Conservation (phyloP, 2,797 vertebrate species). For the Lepilemur septentrionalis region DNA sequence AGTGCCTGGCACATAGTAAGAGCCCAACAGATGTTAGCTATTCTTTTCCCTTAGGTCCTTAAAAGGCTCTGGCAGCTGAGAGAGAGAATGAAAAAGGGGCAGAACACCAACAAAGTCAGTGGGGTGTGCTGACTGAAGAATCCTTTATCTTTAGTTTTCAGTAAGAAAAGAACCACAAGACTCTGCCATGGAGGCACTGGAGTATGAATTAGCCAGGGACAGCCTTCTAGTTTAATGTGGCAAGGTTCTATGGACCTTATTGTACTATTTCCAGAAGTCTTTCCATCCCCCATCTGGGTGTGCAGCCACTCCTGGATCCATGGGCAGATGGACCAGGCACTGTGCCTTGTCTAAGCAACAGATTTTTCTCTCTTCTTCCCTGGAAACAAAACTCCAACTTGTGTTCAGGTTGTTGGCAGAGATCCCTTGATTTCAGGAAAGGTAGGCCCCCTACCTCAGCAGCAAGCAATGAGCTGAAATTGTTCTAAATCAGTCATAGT, state of each 20-base stretch:
- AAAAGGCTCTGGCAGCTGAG: background rate
- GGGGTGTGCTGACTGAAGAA: background rate
- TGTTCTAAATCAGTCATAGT: background rate
- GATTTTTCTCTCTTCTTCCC: background rate
- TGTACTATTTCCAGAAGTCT: background rate
- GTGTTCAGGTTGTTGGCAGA: background rate
- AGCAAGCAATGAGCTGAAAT: background rate
- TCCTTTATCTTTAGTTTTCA: background rate
- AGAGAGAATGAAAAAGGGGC: background rate
- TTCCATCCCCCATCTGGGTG: no score
- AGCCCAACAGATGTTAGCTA: background rate
- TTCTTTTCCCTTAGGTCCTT: background rate
- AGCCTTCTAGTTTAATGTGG: background rate
- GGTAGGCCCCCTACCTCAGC: background rate
- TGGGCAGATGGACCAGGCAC: background rate
- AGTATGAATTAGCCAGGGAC: background rate
- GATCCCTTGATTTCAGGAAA: constrained; percentile 20
- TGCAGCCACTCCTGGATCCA: background rate
- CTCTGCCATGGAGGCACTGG: background rate
- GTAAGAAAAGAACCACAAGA: background rate
- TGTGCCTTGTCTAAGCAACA: background rate
- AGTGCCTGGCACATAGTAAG: background rate
- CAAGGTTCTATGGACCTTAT: background rate
- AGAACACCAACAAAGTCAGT: background rate
- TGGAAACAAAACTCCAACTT: background rate